Evolutionary conservation across 2,113 vertebrate species (phyloP), one percentile per base, ranked within the genome.

Genomic region (Halcyon malimbica): DNA sequence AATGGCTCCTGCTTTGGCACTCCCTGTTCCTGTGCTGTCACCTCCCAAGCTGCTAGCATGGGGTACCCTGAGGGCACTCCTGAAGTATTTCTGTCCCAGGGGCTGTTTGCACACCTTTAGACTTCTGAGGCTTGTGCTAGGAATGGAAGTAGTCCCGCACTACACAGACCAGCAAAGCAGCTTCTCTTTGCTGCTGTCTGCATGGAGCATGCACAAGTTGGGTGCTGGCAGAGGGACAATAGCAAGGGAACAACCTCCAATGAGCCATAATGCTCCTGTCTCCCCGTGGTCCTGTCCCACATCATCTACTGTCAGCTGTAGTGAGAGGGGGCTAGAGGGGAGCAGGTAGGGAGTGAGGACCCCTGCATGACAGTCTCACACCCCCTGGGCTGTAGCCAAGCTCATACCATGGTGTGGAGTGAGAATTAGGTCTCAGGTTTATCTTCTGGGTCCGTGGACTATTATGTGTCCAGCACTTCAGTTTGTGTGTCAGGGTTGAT

Each of bases 361-460:
- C 19, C 42, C 17, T 41, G 11, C 29, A 16, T 15, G 37, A 41
- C 31, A 54, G 31, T 23, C 28, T 37, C 25, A 13, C 9, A 19
- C 50, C 9, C 33, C 5, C 26, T 28, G 53, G 50, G 25, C 10
- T 33, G 4, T 23, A 75, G 57, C 23, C 33, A 87, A 84, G 28
- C 23, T 70, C 14, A 26, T 26, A 18, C 8, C 7, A 5, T 4
- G 41, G 48, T 1, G 0, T 10, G 6, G 35, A 57, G 19, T 31
- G 63, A 50, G 57, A 81, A 51, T 33, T 31, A 77, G 46, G 37
- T 81, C 42, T 83, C n/a, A 39, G 53, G 50, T 64, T 63, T 67
- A 62, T 11, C 53, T 88, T 44, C 64, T 73, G 42, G 31, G 11
- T 68, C 23, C 24, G 25, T 0, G 70, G 59, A 57, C 50, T 15